Conservation (phyloP, 1,140 invertebrate species). For the Platorchestia sp. region DNA sequence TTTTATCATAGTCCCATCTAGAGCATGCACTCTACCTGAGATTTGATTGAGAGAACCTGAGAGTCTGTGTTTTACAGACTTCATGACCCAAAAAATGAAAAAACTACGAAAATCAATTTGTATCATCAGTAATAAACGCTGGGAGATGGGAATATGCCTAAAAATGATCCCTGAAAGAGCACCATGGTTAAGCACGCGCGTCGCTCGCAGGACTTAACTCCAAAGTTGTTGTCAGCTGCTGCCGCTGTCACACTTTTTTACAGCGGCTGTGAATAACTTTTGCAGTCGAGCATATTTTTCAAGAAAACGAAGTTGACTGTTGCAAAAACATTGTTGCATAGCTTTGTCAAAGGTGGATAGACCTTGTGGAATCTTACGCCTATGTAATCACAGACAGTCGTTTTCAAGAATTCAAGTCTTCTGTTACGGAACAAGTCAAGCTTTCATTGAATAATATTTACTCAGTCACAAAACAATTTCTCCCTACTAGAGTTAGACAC, state of each 20-base stretch:
- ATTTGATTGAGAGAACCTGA: background rate
- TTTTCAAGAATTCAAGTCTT: background rate
- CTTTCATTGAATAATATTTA: background rate
- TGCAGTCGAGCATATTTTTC: background rate
- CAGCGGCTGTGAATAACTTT: background rate
- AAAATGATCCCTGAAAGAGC: background rate
- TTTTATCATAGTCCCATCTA: background rate
- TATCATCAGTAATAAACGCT: background rate
- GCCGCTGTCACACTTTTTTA: background rate
- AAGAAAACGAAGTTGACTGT: background rate
- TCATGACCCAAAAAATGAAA: background rate
- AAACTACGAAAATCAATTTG: background rate
- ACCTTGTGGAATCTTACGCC: background rate
- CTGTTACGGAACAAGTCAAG: background rate
- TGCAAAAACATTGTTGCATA: background rate
- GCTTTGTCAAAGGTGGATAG: background rate
- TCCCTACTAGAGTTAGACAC: too few relatives aligned
- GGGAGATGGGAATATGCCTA: background rate
- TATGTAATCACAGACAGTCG: background rate
- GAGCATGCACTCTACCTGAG: background rate
- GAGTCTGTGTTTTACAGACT: background rate
- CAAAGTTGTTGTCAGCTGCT: constrained; percentile 15
- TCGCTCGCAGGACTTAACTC: background rate
- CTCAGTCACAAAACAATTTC: too few relatives aligned
- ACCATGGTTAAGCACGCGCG: background rate